Base-by-base conservation (phyloP, 2,888 invertebrate species). In the Cerastoderma edule region DNA sequence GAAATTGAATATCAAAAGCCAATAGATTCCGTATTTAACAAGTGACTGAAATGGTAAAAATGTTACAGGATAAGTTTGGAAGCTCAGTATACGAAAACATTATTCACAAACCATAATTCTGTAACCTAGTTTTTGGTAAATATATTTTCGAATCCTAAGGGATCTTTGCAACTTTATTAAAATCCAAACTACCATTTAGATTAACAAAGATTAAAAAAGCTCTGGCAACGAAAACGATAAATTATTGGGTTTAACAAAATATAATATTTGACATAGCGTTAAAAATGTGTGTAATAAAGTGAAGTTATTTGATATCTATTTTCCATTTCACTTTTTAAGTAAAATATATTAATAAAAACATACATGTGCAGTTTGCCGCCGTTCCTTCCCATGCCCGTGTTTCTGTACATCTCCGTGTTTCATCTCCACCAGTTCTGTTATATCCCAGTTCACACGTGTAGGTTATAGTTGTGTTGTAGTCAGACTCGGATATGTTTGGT, bases 351-450 rank as follows among this genome's bases (percentile, higher is more conserved):
- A 10, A 24, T 22, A 2, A 8, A 22, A 8, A 75, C 75, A 67
- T 73, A 81, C 78, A 39, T 66, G 81, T 81, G 24, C 81, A 81
- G 33, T 65, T 74, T 16, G 78, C 73, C 39, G 67, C 68, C 3
- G 16, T 30, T 44, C 72, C 78, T 8, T 72, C 68, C 50, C 70
- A 78, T 1, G 44, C 54, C 2, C 67, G 57, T 57, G 53, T 64
- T 39, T 81, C 73, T 6, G 68, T 72, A 50, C 81, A 78, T 22
- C 67, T 50, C 22, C 73, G 39, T 19, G 73, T 73, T 22, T 50
- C 73, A 63, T 81, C 78, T 3, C 81, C 81, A 44, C 48, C 73
- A n/a, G 75, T 81, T 46, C 73, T 46, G 64, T 72, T 66, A 60
- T 72, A 72, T 16, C 72, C 72, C n/a, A 66, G 54, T 54, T 57